Evolutionary conservation across 2,113 vertebrate species (phyloP).

Genomic region (Perca flavescens): DNA sequence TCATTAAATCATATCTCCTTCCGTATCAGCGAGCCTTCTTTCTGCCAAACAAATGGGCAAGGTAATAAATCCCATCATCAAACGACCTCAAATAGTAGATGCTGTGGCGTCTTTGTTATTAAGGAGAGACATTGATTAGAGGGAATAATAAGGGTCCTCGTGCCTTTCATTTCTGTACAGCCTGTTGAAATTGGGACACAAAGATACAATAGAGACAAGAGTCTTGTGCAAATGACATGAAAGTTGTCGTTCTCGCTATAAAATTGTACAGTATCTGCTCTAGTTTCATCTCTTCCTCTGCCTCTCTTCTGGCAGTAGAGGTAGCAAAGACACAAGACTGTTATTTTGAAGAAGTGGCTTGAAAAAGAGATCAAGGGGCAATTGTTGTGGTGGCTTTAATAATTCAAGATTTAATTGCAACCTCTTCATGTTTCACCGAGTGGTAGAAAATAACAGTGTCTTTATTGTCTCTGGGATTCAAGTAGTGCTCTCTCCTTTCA

Average conservation of each 20-base stretch:
- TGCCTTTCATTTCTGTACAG: constrained; percentile 20
- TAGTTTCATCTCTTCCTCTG: background rate
- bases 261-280: constrained; percentile 6
- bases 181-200: constrained; percentile 58
- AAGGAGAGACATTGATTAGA: constrained; percentile 56
- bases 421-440: constrained; percentile 44
- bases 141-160: constrained; percentile 45
- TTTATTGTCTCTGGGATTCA: constrained; percentile 62
- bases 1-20: constrained; percentile 83
- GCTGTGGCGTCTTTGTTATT: constrained; percentile 52
- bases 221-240: constrained; percentile 22
- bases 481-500: constrained; percentile 52
- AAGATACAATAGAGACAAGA: constrained; percentile 24
- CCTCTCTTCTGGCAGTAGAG: constrained; percentile 12
- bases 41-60: constrained; percentile 65
- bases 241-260: constrained; percentile 27
- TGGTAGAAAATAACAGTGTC: constrained; percentile 26
- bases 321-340: background rate
- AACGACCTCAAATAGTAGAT: constrained; percentile 56
- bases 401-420: constrained; percentile 61
- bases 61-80: constrained; percentile 84
- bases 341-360: constrained; percentile 40
- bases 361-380: constrained; percentile 50
- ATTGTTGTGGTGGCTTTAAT: constrained; percentile 44
- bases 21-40: constrained; percentile 65